Evolutionary conservation across 2,113 vertebrate species (phyloP), one percentile per base, ranked within the genome.

Genomic region (Boleophthalmus pectinirostris): DNA sequence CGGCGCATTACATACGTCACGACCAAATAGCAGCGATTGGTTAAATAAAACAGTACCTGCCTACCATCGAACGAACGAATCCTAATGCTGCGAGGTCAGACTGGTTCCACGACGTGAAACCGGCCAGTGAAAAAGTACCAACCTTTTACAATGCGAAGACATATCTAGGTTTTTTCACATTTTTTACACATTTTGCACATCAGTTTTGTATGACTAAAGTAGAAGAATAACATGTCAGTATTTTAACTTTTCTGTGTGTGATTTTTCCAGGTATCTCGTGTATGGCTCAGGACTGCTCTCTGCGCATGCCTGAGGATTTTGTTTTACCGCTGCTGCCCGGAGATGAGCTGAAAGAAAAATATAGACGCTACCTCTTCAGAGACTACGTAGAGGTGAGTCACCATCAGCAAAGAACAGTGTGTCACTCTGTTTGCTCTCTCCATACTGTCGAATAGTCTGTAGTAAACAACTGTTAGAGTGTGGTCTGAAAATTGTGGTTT

Each of bases 291-390:
- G 98, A 99, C 82, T 99, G 98, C 91, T 94, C 94, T 2, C 95
- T 99, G 65, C 94, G 95, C 74, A 95, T 95, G 85, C 98, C 97
- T 84, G 98, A 99, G 91, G 97, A 99, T 84, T 98, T 97, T 89
- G 98, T 99, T 79, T 95, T 98, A 88, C 96, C 96, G 1, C 92
- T 99, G 92, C 93, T 99, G 92, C 94, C 95, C 84, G 96, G 92
- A 56, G 97, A 99, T 90, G 98, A 99, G 90, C 91, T 99, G 79
- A 97, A 95, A 94, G 98, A 99, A 83, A 99, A 97, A 96, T 99
- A 98, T 89, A 97, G 95, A 93, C 97, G 97, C 95, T 99, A 99
- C 96, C 97, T 99, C 96, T 98, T 99, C 95, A 98, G 98, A 94
- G 98, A 99, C 89, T 98, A 98, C 45, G 95, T 99, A 46, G 98